phyloP scores from a whole-genome alignment of 2,797 vertebrate species.

The Steatocranus sp. region DNA sequence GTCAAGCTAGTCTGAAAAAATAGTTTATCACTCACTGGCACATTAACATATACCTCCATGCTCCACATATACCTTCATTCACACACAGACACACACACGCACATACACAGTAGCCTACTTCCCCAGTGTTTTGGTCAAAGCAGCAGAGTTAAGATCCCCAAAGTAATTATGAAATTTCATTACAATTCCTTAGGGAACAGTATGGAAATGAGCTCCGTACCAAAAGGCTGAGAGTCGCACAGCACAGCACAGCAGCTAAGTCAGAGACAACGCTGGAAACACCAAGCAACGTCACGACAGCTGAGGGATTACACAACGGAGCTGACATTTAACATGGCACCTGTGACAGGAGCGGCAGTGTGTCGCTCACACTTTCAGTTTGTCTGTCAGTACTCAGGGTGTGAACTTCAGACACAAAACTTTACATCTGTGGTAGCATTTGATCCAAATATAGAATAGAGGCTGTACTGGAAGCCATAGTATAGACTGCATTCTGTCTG shows the following conservation, averaged over 20 bases:
- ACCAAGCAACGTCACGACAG: conserved; percentile 31
- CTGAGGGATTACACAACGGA: conserved; percentile 16
- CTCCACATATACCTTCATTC: background rate
- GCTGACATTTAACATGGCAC: conserved; percentile 30
- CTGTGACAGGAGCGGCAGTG: conserved; percentile 23
- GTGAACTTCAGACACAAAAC: background rate
- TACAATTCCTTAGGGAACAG: conserved; percentile 62
- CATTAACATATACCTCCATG: background rate
- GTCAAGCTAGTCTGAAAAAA: background rate
- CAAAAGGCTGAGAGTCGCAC: background rate
- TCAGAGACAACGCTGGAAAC: background rate
- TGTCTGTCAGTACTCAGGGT: background rate
- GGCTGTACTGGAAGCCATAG: background rate
- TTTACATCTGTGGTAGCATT: background rate
- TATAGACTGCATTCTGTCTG: background rate
- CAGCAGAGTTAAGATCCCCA: conserved; percentile 56
- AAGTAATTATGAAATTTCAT: conserved; percentile 81
- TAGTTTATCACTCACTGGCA: background rate
- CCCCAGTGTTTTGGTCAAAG: conserved; percentile 44
- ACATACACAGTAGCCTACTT: conserved; percentile 57
- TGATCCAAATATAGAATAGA: background rate
- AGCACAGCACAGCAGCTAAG: background rate
- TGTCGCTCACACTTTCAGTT: background rate
- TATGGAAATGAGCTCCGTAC: conserved; percentile 60
- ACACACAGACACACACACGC: background rate